Evolutionary conservation across 1,140 invertebrate genomes (phyloP).

Genomic region (Meloidogyne hapla): DNA sequence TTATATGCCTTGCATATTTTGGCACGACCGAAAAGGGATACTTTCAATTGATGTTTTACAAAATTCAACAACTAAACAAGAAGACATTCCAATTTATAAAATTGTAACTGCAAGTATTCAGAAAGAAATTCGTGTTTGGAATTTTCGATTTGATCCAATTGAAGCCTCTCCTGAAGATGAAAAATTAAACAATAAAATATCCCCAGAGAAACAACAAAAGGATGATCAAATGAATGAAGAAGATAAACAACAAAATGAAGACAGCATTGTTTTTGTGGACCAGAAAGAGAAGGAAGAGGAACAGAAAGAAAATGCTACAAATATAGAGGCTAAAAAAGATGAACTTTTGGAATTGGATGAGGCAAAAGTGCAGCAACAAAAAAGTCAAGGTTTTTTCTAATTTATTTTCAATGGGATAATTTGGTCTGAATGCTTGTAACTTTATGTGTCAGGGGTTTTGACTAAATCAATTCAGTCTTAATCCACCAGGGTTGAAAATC

Average conservation of each 20-base stretch:
- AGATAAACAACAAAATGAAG: neutral
- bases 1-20: slow-evolving; percentile 52
- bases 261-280: neutral
- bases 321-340: neutral
- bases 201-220: neutral
- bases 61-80: neutral
- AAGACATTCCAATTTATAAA: slow-evolving; percentile 36
- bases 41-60: slow-evolving; percentile 36
- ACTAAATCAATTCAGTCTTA: too few species aligned
- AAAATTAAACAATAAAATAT: neutral
- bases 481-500: too few species aligned
- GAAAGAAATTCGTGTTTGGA: slow-evolving; percentile 52
- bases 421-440: too few species aligned
- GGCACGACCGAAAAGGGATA: slow-evolving; percentile 46
- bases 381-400: neutral
- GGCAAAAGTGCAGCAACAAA: neutral
- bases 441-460: too few species aligned
- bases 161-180: neutral
- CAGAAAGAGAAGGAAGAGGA: neutral
- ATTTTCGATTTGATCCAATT: slow-evolving; percentile 43
- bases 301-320: slow-evolving; percentile 10
- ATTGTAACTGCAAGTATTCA: slow-evolving; percentile 49
- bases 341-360: neutral
- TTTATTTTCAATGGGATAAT: too few species aligned
- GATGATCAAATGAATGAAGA: neutral